Conservation (phyloP, 2,113 vertebrate genomes). For the Cathartes aura region DNA sequence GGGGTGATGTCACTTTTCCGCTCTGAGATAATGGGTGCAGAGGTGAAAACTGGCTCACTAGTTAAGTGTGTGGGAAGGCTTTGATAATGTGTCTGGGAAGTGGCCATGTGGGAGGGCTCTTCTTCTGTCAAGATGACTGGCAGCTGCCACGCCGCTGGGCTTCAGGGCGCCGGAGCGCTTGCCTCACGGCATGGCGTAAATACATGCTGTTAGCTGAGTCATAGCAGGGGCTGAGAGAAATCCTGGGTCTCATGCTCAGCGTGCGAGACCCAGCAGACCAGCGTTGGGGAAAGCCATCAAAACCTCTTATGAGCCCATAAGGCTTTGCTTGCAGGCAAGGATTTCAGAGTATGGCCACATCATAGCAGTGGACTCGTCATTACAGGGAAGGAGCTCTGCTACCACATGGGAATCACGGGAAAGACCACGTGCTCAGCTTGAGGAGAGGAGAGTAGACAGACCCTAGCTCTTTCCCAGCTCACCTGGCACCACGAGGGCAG, state of each 20-base stretch:
- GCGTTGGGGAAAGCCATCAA: background rate
- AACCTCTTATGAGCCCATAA: background rate
- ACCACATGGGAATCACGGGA: background rate
- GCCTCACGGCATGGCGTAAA: rapidly evolving
- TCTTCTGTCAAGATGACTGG: background rate
- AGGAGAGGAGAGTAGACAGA: background rate
- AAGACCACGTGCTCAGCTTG: background rate
- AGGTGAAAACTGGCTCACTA: background rate
- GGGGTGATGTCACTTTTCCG: rapidly evolving
- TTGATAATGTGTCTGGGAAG: background rate
- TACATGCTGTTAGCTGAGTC: rapidly evolving
- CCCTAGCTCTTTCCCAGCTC: background rate
- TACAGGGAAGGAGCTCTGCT: background rate
- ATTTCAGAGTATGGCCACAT: background rate
- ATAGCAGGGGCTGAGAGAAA: background rate
- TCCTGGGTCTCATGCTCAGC: background rate
- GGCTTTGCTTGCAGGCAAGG: background rate
- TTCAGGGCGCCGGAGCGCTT: rapidly evolving
- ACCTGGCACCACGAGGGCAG: background rate
- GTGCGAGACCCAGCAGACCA: background rate
- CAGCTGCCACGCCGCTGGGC: background rate
- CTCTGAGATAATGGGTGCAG: background rate
- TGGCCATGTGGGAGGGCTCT: background rate
- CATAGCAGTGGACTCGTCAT: background rate
- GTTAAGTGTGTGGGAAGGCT: rapidly evolving